phyloP scores from a whole-genome alignment of 1,140 invertebrate genomes.

The Leguminivora glycinivorella region DNA sequence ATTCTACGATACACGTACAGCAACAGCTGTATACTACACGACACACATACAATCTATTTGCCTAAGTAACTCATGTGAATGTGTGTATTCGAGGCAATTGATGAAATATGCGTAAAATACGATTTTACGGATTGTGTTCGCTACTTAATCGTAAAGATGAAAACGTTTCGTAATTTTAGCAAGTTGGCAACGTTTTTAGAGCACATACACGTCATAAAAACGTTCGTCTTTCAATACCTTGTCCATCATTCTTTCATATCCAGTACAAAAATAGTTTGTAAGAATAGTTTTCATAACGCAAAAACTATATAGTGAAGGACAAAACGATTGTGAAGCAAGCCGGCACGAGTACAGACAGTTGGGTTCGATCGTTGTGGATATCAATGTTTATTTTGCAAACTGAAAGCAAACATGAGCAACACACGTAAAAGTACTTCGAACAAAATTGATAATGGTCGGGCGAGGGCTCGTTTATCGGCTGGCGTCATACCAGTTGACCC shows the following conservation, averaged over 20 bases:
- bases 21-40: neutral
- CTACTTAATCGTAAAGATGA: neutral
- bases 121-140: slow-evolving; percentile 8
- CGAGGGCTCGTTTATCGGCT: slow-evolving; percentile 69
- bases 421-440: slow-evolving; percentile 37
- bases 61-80: neutral
- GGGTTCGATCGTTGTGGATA: slow-evolving; percentile 4
- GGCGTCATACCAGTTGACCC: slow-evolving; percentile 73
- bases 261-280: neutral
- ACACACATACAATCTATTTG: neutral
- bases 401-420: slow-evolving; percentile 16
- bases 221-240: neutral
- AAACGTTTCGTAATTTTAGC: neutral
- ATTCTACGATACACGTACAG: neutral
- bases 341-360: neutral
- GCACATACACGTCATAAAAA: slow-evolving; percentile 14
- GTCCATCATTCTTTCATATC: slow-evolving; percentile 3
- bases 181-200: slow-evolving; percentile 1
- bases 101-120: slow-evolving; percentile 17
- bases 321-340: neutral
- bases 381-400: slow-evolving; percentile 24
- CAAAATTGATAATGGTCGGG: slow-evolving; percentile 70
- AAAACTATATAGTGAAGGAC: neutral
- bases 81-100: slow-evolving; percentile 15
- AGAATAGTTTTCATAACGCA: slow-evolving; percentile 2